These are phyloP conservation scores for Ascaphus truei DNA, from an alignment of 2,113 vertebrate species.

Conservation along the genomic window DNA sequence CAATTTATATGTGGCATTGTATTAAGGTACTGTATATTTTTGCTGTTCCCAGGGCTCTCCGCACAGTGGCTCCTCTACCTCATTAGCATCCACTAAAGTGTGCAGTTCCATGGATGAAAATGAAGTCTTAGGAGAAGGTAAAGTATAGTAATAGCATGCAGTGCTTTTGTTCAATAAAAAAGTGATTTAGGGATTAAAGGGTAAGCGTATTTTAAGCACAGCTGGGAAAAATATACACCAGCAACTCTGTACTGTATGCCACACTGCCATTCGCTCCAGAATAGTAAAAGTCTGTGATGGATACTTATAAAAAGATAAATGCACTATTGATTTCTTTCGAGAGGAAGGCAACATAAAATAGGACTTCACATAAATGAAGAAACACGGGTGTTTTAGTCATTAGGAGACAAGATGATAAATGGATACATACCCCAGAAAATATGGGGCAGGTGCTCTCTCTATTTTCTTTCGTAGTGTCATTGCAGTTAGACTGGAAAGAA, in stretches of 20 bases:
- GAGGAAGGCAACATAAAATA: too few species aligned
- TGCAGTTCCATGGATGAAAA: slow-evolving; percentile 97
- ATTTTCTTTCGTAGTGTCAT: too few species aligned
- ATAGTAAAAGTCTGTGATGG: too few species aligned
- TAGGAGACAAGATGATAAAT: too few species aligned
- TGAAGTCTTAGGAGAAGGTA: slow-evolving; percentile 85
- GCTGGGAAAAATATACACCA: slow-evolving; percentile 1
- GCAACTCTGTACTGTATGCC: slow-evolving; percentile 1
- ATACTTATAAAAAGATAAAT: too few species aligned
- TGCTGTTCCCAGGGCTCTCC: slow-evolving; percentile 80
- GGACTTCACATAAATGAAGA: too few species aligned
- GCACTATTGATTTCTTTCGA: too few species aligned
- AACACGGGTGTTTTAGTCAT: too few species aligned
- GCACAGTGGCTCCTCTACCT: slow-evolving; percentile 92
- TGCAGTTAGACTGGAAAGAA: too few species aligned
- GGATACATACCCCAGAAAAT: too few species aligned
- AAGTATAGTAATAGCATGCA: slow-evolving; percentile 43
- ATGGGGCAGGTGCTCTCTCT: too few species aligned
- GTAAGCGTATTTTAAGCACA: slow-evolving; percentile 47
- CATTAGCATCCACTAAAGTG: slow-evolving; percentile 92
- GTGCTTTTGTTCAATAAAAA: slow-evolving; percentile 40
- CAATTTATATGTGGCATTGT: neutral
- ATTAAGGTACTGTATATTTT: slow-evolving; percentile 38
- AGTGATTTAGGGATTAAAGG: too few species aligned
- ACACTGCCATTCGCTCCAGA: neutral